Evolutionary conservation across 2,113 vertebrate species (phyloP).

Genomic region (Thryonomys swinderianus): DNA sequence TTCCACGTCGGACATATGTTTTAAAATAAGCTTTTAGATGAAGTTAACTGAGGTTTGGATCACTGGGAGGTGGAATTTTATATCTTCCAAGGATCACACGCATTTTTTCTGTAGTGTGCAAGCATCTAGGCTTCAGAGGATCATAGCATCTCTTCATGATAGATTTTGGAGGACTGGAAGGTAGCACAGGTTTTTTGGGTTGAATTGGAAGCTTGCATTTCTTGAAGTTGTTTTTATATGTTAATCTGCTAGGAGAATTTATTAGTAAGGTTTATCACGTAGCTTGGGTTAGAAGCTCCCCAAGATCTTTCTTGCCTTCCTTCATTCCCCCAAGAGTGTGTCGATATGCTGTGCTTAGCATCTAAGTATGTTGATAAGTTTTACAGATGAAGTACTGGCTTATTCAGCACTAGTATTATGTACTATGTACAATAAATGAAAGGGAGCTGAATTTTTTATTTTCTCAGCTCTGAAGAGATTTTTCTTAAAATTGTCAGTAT

Average conservation of each 20-base stretch:
- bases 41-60: slow-evolving; percentile 15
- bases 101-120: background rate
- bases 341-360: slow-evolving; percentile 13
- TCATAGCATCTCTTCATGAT: slow-evolving; percentile 42
- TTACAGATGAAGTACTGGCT: slow-evolving; percentile 13
- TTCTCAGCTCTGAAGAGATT: slow-evolving; percentile 42
- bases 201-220: slow-evolving; percentile 58
- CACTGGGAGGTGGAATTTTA: background rate
- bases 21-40: slow-evolving; percentile 41
- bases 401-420: background rate
- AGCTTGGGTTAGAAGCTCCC: background rate
- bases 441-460: slow-evolving; percentile 54
- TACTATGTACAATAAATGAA: background rate
- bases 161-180: slow-evolving; percentile 55
- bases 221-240: slow-evolving; percentile 54
- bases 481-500: slow-evolving; percentile 56
- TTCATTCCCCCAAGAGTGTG: background rate
- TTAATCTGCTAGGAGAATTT: slow-evolving; percentile 40
- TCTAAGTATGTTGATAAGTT: background rate
- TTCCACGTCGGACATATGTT: slow-evolving; percentile 8
- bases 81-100: background rate
- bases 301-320: background rate
- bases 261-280: background rate
- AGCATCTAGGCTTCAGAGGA: background rate
- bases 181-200: slow-evolving; percentile 38